Evolutionary conservation across 2,888 invertebrate genomes (phyloP), one percentile per base, ranked within the genome.

Genomic region (Pharmacophagus antenor): DNA sequence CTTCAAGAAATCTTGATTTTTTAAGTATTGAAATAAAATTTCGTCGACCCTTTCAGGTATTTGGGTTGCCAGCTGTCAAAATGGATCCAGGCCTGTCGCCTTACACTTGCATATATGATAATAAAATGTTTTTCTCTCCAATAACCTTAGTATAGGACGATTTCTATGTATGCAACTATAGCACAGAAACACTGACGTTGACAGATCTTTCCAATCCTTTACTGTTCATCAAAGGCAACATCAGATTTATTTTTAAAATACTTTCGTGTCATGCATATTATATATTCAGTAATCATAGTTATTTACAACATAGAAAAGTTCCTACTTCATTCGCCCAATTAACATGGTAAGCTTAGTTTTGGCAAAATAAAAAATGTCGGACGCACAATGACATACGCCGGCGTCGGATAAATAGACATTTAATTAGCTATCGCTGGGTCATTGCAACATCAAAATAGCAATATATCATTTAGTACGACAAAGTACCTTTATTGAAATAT

Each of bases 351-450:
- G 42, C 50, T 12, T 55, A 50, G 22, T 23, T 20, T 22, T 18
- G 42, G 18, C 37, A 20, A 61, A 60, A 65, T 63, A 64, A 65
- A 62, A 60, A 63, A 62, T 64, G 65, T 65, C 69, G 66, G 67
- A 70, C 76, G 68, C 70, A 71, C 74, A 74, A 79, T 77, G 67
- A 63, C 66, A 70, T 69, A 72, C 72, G 80, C 80, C 77, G 77
- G 74, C 72, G 65, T 63, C 68, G 67, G 67, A 72, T 74, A 79
- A 76, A 82, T 80, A 78, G 69, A 67, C 72, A 67, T 74, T 73
- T 80, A 81, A 84, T 84, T 80, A 82, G 68, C 77, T 77, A 75
- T 74, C 75, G 78, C 78, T 79, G 77, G 65, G 61, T 57, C 56
- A 64, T 78, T 75, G 66, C 77, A 62, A 73, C 65, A 66, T 56